Evolutionary conservation across 2,888 invertebrate genomes (phyloP).

Genomic region (Ectropis crepuscularia): DNA sequence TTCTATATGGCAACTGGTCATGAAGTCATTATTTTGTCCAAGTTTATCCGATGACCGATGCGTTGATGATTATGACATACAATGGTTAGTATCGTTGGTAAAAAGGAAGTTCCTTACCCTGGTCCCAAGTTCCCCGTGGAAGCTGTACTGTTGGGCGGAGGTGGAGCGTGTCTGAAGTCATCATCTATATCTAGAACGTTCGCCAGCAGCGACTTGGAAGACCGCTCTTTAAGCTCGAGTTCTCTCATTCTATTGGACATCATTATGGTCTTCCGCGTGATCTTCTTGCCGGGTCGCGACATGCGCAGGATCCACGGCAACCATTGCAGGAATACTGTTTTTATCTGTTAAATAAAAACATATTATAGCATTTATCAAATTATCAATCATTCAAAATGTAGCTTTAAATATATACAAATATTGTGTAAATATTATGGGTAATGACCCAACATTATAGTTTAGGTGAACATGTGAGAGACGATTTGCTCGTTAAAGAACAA

Average conservation of each 20-base stretch:
- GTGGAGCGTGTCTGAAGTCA: conserved; percentile 92
- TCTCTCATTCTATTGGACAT: conserved; percentile 97
- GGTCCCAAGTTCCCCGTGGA: conserved; percentile 87
- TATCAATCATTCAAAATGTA: background rate
- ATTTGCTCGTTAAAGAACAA: too few relatives aligned
- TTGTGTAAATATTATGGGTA: too few relatives aligned
- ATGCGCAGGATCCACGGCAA: conserved; percentile 98
- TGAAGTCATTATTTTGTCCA: too few relatives aligned
- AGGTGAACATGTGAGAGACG: too few relatives aligned
- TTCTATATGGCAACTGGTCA: too few relatives aligned
- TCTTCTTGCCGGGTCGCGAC: conserved; percentile 97
- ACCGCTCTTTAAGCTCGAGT: conserved; percentile 96
- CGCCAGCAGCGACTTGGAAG: conserved; percentile 96
- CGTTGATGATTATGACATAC: too few relatives aligned
- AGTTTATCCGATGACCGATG: too few relatives aligned
- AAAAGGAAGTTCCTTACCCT: conserved; percentile 75
- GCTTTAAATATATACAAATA: too few relatives aligned
- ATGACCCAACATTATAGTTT: too few relatives aligned
- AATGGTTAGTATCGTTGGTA: too few relatives aligned
- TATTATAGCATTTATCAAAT: background rate
- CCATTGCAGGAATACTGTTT: conserved; percentile 98
- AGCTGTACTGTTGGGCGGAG: conserved; percentile 86
- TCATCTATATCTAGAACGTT: conserved; percentile 98
- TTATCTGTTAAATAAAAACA: conserved; percentile 87
- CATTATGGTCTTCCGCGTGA: conserved; percentile 94